phyloP scores from a whole-genome alignment of 2,888 invertebrate species.

The Metellina segmentata region DNA sequence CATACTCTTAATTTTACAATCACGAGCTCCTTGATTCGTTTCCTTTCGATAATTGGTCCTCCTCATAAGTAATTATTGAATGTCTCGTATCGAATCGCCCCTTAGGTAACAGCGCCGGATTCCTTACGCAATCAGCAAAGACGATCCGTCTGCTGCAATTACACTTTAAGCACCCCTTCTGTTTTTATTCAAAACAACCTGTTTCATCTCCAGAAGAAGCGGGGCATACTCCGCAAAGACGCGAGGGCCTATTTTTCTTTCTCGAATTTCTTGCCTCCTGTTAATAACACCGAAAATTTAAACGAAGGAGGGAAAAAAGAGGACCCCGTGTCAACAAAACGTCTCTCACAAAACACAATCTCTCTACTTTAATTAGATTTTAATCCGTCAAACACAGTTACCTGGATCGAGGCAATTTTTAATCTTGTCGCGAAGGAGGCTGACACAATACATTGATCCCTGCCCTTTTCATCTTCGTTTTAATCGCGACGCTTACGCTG shows the following conservation, averaged over 20 bases:
- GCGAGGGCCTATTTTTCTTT: not conserved
- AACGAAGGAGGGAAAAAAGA: conserved; percentile 12
- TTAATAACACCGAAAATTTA: conserved; percentile 1
- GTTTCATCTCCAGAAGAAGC: not conserved
- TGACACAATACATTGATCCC: conserved; percentile 42
- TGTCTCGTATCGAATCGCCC: not conserved
- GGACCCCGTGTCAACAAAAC: conserved; percentile 53
- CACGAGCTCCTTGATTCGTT: not conserved
- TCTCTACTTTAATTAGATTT: conserved; percentile 69
- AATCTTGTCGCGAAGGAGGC: conserved; percentile 48
- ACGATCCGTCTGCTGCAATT: not conserved
- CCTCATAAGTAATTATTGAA: not conserved
- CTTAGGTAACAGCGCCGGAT: not conserved
- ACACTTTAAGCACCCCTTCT: not conserved
- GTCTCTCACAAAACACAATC: conserved; percentile 45
- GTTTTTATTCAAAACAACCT: not conserved
- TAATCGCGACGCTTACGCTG: conserved; percentile 9
- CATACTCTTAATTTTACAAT: not conserved
- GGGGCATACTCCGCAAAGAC: not conserved
- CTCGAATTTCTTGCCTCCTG: not conserved
- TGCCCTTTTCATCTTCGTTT: conserved; percentile 40
- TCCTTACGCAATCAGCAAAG: not conserved
- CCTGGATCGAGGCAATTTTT: conserved; percentile 53
- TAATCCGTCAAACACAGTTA: conserved; percentile 69
- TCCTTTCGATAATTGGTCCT: not conserved